Percentiles rank a stretch among this genome's conserved stretches.
Conservation (phyloP, 2,113 vertebrate genomes). For the Callithrix jacchus region DNA sequence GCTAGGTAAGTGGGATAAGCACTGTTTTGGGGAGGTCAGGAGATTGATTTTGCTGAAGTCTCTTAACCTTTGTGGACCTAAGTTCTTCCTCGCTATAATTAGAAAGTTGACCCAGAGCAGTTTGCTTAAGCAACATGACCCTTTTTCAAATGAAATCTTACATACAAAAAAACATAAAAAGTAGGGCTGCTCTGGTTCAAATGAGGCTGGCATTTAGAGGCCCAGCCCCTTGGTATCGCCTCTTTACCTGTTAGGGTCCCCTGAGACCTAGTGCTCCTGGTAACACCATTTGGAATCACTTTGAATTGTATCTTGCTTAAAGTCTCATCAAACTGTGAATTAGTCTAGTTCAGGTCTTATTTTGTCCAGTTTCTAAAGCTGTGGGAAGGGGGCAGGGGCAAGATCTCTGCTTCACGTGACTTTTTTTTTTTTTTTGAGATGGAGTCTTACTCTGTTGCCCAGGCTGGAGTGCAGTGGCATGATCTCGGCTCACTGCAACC, state of each 20-base stretch:
- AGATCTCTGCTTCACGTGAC: background rate
- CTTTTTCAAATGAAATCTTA: background rate
- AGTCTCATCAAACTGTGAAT: background rate
- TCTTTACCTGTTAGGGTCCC: background rate
- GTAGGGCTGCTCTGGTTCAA: background rate
- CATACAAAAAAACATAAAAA: background rate
- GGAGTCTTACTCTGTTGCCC: no score
- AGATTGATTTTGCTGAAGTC: conserved; percentile 34
- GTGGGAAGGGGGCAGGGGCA: background rate
- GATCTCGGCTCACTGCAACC: no score
- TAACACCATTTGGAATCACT: background rate
- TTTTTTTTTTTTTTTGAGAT: no score
- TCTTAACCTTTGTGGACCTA: background rate
- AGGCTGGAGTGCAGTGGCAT: no score
- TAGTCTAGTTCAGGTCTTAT: background rate
- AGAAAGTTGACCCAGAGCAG: background rate
- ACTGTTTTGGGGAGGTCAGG: background rate
- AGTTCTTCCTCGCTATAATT: conserved; percentile 3
- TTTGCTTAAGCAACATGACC: conserved; percentile 31
- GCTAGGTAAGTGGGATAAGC: background rate
- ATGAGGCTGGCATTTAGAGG: background rate
- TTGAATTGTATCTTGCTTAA: background rate
- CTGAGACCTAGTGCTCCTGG: background rate
- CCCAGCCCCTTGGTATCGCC: background rate
- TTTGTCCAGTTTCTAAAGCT: conserved; percentile 30